These are phyloP conservation scores for Lucilia sericata DNA, from an alignment of 1,140 invertebrate genomes.

Conservation along the genomic window DNA sequence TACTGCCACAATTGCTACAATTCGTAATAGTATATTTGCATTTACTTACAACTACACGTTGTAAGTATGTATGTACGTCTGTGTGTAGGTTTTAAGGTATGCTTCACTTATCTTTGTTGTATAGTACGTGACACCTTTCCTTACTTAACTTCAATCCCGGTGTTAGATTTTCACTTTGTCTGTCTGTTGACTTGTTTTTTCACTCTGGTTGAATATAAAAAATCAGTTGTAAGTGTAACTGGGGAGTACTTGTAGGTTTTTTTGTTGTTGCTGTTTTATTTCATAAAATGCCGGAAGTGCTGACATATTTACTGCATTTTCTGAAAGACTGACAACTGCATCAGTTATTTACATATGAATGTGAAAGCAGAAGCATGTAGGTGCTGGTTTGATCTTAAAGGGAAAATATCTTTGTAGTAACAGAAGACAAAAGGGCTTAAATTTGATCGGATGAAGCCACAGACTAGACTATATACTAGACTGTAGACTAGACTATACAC, in stretches of 20 bases:
- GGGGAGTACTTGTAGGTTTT: background rate
- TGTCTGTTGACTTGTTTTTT: background rate
- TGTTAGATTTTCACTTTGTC: background rate
- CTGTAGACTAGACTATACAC: no score
- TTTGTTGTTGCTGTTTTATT: background rate
- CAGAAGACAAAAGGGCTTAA: background rate
- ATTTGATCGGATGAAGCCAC: no score
- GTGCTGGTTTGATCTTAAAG: background rate
- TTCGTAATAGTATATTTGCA: no score
- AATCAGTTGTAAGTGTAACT: background rate
- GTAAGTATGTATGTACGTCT: no score
- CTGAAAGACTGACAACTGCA: constrained; percentile 38
- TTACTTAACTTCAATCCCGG: constrained; percentile 29
- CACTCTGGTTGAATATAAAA: background rate
- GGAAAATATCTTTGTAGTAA: background rate
- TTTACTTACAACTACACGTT: no score
- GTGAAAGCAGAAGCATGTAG: background rate
- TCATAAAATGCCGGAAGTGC: constrained; percentile 34
- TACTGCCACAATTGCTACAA: background rate
- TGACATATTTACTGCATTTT: constrained; percentile 42
- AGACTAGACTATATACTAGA: no score
- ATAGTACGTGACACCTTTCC: constrained; percentile 34
- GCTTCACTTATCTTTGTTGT: constrained; percentile 28
- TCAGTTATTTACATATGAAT: background rate
- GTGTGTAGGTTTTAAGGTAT: background rate